A percentile compares a stretch with the other conserved stretches of the same genome.
Evolutionary conservation across 1,140 invertebrate genomes (phyloP).

Genomic region (Drosophila elegans): DNA sequence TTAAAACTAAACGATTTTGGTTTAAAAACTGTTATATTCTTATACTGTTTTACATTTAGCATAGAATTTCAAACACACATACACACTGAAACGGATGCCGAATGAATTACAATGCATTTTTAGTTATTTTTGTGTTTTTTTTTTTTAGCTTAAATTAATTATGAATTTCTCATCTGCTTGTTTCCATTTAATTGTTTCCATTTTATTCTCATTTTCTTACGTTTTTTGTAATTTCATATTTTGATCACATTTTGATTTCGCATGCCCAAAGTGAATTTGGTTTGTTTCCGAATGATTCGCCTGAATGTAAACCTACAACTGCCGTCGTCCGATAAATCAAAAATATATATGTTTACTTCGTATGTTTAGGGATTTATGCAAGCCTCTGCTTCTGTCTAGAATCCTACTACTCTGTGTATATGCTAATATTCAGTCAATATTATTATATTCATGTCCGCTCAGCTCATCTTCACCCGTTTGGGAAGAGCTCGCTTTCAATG

Average conservation of each 20-base stretch:
- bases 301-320: slow-evolving; percentile 67
- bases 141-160: slow-evolving; percentile 71
- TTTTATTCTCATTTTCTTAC: slow-evolving; percentile 54
- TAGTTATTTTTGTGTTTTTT: slow-evolving; percentile 30
- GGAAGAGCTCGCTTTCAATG: slow-evolving; percentile 31
- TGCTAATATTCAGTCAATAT: slow-evolving; percentile 79
- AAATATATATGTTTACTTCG: slow-evolving; percentile 54
- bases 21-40: slow-evolving; percentile 75
- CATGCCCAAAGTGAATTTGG: slow-evolving; percentile 75
- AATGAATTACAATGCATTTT: slow-evolving; percentile 78
- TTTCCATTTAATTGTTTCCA: slow-evolving; percentile 25
- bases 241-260: slow-evolving; percentile 83
- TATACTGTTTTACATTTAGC: slow-evolving; percentile 78
- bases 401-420: slow-evolving; percentile 49
- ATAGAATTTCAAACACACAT: slow-evolving; percentile 81
- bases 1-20: background rate
- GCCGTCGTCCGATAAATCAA: slow-evolving; percentile 44
- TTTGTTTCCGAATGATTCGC: slow-evolving; percentile 80
- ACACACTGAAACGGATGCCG: slow-evolving; percentile 76
- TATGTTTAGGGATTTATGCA: slow-evolving; percentile 55
- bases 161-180: slow-evolving; percentile 42
- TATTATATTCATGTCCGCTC: slow-evolving; percentile 54
- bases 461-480: slow-evolving; percentile 9
- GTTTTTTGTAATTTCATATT: slow-evolving; percentile 53
- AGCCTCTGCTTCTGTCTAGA: slow-evolving; percentile 46